Percentiles rank a stretch among this genome's conserved stretches.
Evolutionary conservation across 1,140 invertebrate species (phyloP).

Genomic region (Aphelenchoides fujianensis): DNA sequence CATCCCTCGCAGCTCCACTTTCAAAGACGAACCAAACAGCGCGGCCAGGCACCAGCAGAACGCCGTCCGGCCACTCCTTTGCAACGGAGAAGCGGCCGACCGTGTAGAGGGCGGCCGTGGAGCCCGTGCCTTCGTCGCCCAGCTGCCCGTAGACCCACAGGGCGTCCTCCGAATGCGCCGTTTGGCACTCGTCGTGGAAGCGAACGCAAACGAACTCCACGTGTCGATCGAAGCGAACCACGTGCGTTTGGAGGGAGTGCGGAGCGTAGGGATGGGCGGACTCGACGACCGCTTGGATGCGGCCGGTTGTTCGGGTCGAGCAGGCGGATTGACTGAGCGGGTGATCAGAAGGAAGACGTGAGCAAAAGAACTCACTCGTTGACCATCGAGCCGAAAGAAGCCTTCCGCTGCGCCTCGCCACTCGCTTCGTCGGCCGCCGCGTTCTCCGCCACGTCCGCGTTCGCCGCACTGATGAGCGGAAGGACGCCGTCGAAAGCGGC

Average conservation of each 20-base stretch:
- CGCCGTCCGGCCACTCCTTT: slow-evolving; percentile 80
- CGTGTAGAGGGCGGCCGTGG: slow-evolving; percentile 66
- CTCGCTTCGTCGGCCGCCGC: slow-evolving; percentile 24
- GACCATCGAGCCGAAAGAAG: neutral
- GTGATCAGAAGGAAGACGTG: slow-evolving; percentile 63
- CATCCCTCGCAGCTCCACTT: slow-evolving; percentile 12
- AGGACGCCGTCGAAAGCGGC: slow-evolving; percentile 82
- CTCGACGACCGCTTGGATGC: slow-evolving; percentile 84
- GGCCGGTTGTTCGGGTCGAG: slow-evolving; percentile 66
- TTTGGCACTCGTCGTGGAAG: slow-evolving; percentile 86
- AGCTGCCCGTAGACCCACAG: slow-evolving; percentile 72
- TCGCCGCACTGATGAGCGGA: slow-evolving; percentile 74
- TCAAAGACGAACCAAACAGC: slow-evolving; percentile 53
- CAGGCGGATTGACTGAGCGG: slow-evolving; percentile 24
- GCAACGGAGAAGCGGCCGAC: slow-evolving; percentile 72
- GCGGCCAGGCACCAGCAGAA: slow-evolving; percentile 77
- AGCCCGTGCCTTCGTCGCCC: slow-evolving; percentile 43
- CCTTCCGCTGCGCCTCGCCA: neutral
- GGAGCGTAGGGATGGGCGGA: slow-evolving; percentile 92
- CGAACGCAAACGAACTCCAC: slow-evolving; percentile 88
- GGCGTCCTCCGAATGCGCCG: slow-evolving; percentile 86
- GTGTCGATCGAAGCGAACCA: slow-evolving; percentile 79
- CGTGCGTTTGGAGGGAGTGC: slow-evolving; percentile 76
- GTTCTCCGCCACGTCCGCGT: slow-evolving; percentile 32
- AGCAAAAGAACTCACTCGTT: slow-evolving; percentile 14